phyloP scores from a whole-genome alignment of 2,888 invertebrate genomes.

The Cryptus armator region DNA sequence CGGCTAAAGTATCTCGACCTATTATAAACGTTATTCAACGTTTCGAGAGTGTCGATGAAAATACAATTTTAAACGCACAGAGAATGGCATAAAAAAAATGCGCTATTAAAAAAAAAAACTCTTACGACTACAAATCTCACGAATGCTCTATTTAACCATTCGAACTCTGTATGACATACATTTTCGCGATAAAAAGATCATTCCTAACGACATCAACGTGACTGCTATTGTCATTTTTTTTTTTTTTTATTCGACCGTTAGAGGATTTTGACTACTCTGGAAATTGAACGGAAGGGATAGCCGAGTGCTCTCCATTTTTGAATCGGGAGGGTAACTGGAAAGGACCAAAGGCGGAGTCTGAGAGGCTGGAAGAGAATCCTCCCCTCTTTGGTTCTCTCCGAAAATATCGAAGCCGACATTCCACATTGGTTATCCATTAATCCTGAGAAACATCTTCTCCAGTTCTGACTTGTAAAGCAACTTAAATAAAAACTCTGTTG shows the following conservation, averaged over 20 bases:
- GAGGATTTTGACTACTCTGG: background rate
- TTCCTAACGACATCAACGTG: constrained; percentile 14
- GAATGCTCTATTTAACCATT: constrained; percentile 12
- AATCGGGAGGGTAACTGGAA: background rate
- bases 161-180: constrained; percentile 7
- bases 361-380: constrained; percentile 10
- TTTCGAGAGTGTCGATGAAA: constrained; percentile 1
- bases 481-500: background rate
- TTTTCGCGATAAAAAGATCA: constrained; percentile 45
- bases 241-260: constrained; percentile 27
- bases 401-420: background rate
- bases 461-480: constrained; percentile 1
- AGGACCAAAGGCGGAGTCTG: constrained; percentile 56
- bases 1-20: background rate
- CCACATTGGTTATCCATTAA: constrained; percentile 25
- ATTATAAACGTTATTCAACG: background rate
- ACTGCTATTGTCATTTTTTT: constrained; percentile 19
- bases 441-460: constrained; percentile 17
- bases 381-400: constrained; percentile 9
- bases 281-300: constrained; percentile 26
- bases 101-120: background rate
- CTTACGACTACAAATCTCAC: constrained; percentile 29
- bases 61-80: background rate
- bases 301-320: constrained; percentile 52
- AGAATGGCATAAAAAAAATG: background rate